Percentiles rank a stretch among this genome's conserved stretches.
These are phyloP conservation scores for Noctuana brunneofusca DNA, from an alignment of 2,888 invertebrate species.

Conservation along the genomic window DNA sequence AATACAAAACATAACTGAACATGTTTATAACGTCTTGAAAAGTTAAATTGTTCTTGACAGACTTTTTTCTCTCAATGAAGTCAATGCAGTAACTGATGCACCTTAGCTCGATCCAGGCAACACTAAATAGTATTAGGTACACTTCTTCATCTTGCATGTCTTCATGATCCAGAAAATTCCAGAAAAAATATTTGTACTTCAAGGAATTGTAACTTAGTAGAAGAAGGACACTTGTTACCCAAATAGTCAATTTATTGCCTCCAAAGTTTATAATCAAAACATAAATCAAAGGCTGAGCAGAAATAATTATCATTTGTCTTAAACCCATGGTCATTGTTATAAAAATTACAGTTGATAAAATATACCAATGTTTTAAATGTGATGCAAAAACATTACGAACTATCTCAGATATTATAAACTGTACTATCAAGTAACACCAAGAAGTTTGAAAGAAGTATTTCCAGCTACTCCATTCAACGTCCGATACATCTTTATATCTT, in stretches of 20 bases:
- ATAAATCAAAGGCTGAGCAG: slow-evolving; percentile 82
- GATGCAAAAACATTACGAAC: slow-evolving; percentile 55
- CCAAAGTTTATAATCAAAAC: slow-evolving; percentile 66
- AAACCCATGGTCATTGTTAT: slow-evolving; percentile 72
- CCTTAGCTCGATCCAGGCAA: slow-evolving; percentile 89
- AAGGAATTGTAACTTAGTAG: slow-evolving; percentile 79
- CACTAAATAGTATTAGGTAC: slow-evolving; percentile 78
- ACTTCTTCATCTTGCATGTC: slow-evolving; percentile 76
- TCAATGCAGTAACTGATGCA: slow-evolving; percentile 90
- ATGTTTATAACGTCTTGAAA: slow-evolving; percentile 69
- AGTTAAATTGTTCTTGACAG: slow-evolving; percentile 38
- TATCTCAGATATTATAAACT: slow-evolving; percentile 80
- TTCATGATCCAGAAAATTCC: slow-evolving; percentile 69
- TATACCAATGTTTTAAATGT: slow-evolving; percentile 80
- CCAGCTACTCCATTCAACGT: slow-evolving; percentile 88
- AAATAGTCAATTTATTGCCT: slow-evolving; percentile 76
- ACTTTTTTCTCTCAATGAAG: slow-evolving; percentile 61
- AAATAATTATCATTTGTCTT: slow-evolving; percentile 73
- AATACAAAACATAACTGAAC: slow-evolving; percentile 90
- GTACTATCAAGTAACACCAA: slow-evolving; percentile 81
- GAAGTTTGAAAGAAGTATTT: slow-evolving; percentile 77
- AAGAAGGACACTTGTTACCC: slow-evolving; percentile 78
- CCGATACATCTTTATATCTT: slow-evolving; percentile 85
- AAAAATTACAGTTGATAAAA: slow-evolving; percentile 74
- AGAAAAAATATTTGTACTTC: slow-evolving; percentile 73